A percentile compares a stretch with the other conserved stretches of the same genome.
phyloP scores from a whole-genome alignment of 2,113 vertebrate species.

The Canis aureus region DNA sequence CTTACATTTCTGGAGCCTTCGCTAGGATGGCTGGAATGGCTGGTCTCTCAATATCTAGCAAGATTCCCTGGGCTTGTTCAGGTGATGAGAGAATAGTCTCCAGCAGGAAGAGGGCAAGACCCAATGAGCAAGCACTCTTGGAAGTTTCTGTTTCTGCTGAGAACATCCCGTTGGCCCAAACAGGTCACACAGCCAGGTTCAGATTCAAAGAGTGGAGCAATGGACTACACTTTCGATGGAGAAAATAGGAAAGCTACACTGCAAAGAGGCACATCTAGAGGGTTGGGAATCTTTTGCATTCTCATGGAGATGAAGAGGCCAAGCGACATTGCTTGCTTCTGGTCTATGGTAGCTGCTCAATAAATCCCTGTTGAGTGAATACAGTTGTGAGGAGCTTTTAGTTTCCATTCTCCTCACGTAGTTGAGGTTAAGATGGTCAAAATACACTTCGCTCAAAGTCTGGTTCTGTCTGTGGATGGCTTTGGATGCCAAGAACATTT shows the following conservation, averaged over 20 bases:
- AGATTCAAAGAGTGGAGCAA: not conserved
- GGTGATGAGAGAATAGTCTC: not conserved
- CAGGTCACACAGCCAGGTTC: not conserved
- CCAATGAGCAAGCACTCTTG: not conserved
- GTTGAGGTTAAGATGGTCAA: constrained; percentile 16
- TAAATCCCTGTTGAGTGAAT: not conserved
- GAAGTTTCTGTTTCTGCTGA: not conserved
- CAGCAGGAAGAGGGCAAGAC: not conserved
- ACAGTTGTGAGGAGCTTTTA: not conserved
- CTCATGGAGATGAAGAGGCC: not conserved
- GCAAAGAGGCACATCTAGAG: not conserved
- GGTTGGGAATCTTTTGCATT: not conserved
- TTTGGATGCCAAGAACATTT: constrained; percentile 12
- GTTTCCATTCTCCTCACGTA: not conserved
- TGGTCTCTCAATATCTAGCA: not conserved
- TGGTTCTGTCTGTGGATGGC: not conserved
- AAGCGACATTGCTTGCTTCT: not conserved
- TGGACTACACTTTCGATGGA: not conserved
- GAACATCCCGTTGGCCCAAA: not conserved
- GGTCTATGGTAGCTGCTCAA: not conserved
- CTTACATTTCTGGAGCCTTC: not conserved
- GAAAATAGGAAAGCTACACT: not conserved
- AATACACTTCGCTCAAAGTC: constrained; percentile 7
- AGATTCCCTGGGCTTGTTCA: not conserved
- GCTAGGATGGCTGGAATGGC: not conserved